Base-by-base conservation (phyloP, 2,888 invertebrate genomes). In the Agonopterix subpropinquella region DNA sequence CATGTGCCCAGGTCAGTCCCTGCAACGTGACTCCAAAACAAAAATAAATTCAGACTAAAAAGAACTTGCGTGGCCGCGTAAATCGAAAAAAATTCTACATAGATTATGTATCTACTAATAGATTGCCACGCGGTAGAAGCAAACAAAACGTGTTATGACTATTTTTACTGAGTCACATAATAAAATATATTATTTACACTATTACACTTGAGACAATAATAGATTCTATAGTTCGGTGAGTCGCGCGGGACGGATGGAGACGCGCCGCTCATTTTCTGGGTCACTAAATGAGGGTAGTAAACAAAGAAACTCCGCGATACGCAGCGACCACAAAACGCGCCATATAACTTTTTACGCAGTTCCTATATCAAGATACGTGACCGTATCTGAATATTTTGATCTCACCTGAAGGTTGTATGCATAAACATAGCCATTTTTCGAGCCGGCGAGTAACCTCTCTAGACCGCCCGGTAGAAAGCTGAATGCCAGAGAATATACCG, bases 321-420 rank as follows among this genome's bases (percentile, higher is more conserved):
- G 57, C 53, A 46, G 36, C 52, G 60, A 56, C 59, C 54, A 42
- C 53, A 56, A 53, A 58, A 45, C 42, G 39, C 47, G 46, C 48
- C 52, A 50, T 51, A 53, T 15, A 45, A 36, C 49, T 42, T 11
- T n/a, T 8, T 42, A 42, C 42, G 11, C 11, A 42, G 11, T 28
- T 28, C 1, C 0, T 1, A 28, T 28, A 28, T 28, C 28, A 28
- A 28, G 28, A 28, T 28, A 28, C 28, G 28, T 28, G 28, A 28
- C 7, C 28, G 28, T 7, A 28, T 28, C 69, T 68, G 61, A 60
- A 73, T 75, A 68, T 67, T 65, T 56, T 67, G 64, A 70, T 64
- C 83, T 84, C 83, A 95, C 95, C 89, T 93, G 92, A 74, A 95
- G 89, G 85, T 95, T 93, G 93, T 94, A 95, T 70, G 94, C 90